Base-by-base conservation (phyloP, 2,113 vertebrate genomes). In the Syrrhaptes paradoxus region DNA sequence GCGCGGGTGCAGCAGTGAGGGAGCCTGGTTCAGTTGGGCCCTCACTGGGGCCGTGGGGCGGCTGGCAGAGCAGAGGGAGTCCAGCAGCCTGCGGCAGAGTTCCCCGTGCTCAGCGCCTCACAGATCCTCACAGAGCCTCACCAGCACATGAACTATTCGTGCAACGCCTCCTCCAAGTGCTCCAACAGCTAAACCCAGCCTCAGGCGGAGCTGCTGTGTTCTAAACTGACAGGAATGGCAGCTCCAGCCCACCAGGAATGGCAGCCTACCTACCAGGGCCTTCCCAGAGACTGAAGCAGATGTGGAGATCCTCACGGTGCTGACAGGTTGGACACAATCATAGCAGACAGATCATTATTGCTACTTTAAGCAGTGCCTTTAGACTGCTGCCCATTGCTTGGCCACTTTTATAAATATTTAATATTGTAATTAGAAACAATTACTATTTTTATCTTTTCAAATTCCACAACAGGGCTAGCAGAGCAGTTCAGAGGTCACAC, bases 221-320 rank as follows among this genome's bases (percentile, higher is more conserved):
- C 34, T 66, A 29, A 18, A 17, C 7, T 13, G 21, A 31, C 34
- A 38, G 21, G 29, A 20, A 6, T 0, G 26, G 34, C 10, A 4
- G 22, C 1, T 4, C 3, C 17, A 11, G 24, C 32, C n/a, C 0
- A n/a, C n/a, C n/a, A 38, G 21, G 29, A 20, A 6, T 0, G 26
- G 34, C 10, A 4, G 22, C 1, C n/a, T 0, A 2, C 4, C 36
- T 7, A 8, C 16, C 17, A 9, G 24, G 22, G 26, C 11, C 48
- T 76, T 65, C 13, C 0, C 1, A 16, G 21, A 14, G 25, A 6
- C 58, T 12, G 0, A 18, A 43, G 55, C 21, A 25, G 21, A 3
- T 21, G 20, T 13, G 13, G 5, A 1, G 13, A 17, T 31, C 49
- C 7, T 31, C 25, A 6, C 1, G 2, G 1, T 17, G 25, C 7